Evolutionary conservation across 2,888 invertebrate species (phyloP).

Genomic region (Apeira syringaria): DNA sequence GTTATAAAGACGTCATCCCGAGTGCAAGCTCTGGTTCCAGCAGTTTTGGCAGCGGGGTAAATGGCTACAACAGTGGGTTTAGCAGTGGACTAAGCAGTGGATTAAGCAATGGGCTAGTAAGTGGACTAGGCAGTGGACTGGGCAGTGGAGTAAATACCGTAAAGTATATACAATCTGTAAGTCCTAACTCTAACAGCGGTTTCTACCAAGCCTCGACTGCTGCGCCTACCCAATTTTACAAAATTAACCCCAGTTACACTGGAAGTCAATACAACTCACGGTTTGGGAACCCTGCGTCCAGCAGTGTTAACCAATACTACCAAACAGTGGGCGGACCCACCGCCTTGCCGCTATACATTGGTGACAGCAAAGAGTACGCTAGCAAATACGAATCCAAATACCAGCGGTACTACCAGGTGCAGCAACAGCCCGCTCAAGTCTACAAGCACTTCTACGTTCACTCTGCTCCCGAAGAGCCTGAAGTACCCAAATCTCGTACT

Average conservation of each 20-base stretch:
- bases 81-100: conserved; percentile 14
- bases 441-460: conserved; percentile 82
- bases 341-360: not conserved
- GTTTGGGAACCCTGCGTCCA: conserved; percentile 5
- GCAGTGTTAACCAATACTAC: not conserved
- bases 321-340: not conserved
- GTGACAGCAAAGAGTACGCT: conserved; percentile 9
- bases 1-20: conserved; percentile 15
- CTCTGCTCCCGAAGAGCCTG: conserved; percentile 75
- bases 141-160: conserved; percentile 14
- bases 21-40: conserved; percentile 5
- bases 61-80: conserved; percentile 5
- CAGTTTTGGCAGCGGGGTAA: conserved; percentile 9
- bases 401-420: conserved; percentile 81
- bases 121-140: conserved; percentile 4
- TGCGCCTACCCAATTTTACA: conserved; percentile 1
- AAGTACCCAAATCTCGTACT: conserved; percentile 81
- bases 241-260: conserved; percentile 1
- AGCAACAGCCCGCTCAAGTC: conserved; percentile 89
- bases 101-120: conserved; percentile 11
- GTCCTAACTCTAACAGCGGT: conserved; percentile 2
- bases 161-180: conserved; percentile 8
- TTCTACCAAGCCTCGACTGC: conserved; percentile 5
- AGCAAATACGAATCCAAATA: conserved; percentile 31
- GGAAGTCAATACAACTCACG: conserved; percentile 19